phyloP scores from a whole-genome alignment of 2,888 invertebrate species.

The Pollenia angustigena region DNA sequence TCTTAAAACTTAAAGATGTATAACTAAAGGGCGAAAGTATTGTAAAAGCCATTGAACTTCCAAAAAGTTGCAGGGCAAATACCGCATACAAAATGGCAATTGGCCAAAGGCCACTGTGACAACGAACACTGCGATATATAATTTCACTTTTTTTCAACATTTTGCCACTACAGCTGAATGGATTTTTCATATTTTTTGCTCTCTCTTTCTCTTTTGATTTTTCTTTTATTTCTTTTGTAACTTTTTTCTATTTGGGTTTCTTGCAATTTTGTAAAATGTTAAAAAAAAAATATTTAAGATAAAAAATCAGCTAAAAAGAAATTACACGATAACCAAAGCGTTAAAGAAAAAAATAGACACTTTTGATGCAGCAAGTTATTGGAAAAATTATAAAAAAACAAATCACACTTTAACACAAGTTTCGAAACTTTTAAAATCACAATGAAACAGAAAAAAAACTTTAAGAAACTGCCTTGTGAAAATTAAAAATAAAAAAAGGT shows the following conservation, averaged over 20 bases:
- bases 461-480: background rate
- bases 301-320: slow-evolving; percentile 15
- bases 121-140: slow-evolving; percentile 58
- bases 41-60: slow-evolving; percentile 80
- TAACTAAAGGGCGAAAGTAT: slow-evolving; percentile 83
- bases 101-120: slow-evolving; percentile 76
- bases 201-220: slow-evolving; percentile 9
- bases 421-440: background rate
- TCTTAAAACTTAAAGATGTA: slow-evolving; percentile 82
- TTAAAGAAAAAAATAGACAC: background rate
- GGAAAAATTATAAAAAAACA: background rate
- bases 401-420: slow-evolving; percentile 8
- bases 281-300: background rate
- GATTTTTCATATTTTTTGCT: slow-evolving; percentile 46
- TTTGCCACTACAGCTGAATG: slow-evolving; percentile 52
- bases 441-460: slow-evolving; percentile 9
- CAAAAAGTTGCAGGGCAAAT: slow-evolving; percentile 77
- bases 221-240: slow-evolving; percentile 14
- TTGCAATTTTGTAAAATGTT: slow-evolving; percentile 21
- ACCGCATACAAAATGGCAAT: slow-evolving; percentile 75
- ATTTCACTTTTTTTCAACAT: slow-evolving; percentile 77
- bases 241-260: slow-evolving; percentile 20
- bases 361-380: slow-evolving; percentile 39
- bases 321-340: background rate
- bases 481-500: background rate